Conservation (phyloP, 2,888 invertebrate genomes). For the Dasypolia templi region DNA sequence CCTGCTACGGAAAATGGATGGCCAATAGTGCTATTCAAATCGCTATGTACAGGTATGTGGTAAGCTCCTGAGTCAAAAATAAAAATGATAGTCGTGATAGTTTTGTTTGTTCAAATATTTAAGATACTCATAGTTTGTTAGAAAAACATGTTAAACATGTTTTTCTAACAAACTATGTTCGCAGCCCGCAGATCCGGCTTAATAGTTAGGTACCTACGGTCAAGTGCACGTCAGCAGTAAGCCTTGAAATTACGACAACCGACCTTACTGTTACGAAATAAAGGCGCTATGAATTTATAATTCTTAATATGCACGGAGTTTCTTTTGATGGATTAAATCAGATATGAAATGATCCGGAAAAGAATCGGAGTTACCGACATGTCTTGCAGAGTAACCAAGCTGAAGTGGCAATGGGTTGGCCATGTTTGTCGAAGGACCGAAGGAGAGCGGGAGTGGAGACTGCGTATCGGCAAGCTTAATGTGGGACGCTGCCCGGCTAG, state of each 20-base stretch:
- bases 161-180: not conserved
- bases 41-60: constrained; percentile 82
- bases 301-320: not conserved
- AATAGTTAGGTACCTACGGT: not conserved
- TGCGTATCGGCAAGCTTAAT: not conserved
- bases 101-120: constrained; percentile 22
- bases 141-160: not conserved
- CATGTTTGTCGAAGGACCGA: not conserved
- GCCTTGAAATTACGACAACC: not conserved
- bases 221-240: not conserved
- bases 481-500: not conserved
- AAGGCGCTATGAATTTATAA: not conserved
- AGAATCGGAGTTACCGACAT: not conserved
- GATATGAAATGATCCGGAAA: not conserved
- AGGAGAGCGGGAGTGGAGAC: not conserved
- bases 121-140: constrained; percentile 9
- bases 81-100: not conserved
- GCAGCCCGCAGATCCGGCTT: not conserved
- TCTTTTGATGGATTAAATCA: not conserved
- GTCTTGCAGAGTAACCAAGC: not conserved
- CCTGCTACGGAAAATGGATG: constrained; percentile 94
- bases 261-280: not conserved
- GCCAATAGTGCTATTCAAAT: constrained; percentile 90
- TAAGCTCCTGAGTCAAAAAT: constrained; percentile 2
- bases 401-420: no score